A percentile compares a stretch with the other conserved stretches of the same genome.
Evolutionary conservation across 2,113 vertebrate genomes (phyloP).

Genomic region (Scopus umbretta): DNA sequence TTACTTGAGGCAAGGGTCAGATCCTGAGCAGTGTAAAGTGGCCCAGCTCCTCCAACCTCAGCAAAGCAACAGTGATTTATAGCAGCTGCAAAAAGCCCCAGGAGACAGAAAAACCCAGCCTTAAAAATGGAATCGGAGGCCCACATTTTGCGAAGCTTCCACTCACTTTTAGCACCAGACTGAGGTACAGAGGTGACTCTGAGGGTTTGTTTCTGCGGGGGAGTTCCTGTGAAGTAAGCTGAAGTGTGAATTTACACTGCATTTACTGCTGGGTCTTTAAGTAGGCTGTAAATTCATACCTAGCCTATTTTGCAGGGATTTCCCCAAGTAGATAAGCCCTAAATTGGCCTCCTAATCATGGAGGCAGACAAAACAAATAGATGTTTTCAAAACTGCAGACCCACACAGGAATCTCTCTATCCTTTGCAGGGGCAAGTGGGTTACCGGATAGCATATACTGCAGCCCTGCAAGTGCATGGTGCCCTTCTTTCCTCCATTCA

Average conservation of each 20-base stretch:
- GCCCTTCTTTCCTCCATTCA: not conserved
- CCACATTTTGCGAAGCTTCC: conserved; percentile 45
- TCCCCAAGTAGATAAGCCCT: conserved; percentile 40
- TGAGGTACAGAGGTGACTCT: conserved; percentile 65
- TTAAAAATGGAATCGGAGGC: conserved; percentile 40
- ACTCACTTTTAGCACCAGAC: conserved; percentile 56
- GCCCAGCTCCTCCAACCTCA: not conserved
- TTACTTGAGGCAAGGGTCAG: conserved; percentile 12
- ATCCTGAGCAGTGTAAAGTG: not conserved
- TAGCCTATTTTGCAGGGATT: conserved; percentile 48
- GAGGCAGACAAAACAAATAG: conserved; percentile 38
- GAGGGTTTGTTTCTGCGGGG: conserved; percentile 62
- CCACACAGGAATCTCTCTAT: not conserved
- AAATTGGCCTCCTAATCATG: conserved; percentile 16
- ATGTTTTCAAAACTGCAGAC: conserved; percentile 15
- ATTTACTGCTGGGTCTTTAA: conserved; percentile 44
- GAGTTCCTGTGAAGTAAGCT: conserved; percentile 54
- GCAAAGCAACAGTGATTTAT: not conserved
- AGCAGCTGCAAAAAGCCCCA: conserved; percentile 40
- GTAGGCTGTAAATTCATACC: conserved; percentile 53
- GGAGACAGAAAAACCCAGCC: conserved; percentile 34
- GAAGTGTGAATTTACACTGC: conserved; percentile 59
- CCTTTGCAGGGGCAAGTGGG: not conserved
- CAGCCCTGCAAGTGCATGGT: not conserved
- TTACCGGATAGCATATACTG: not conserved